These are phyloP conservation scores for Phallusia fumigata DNA, from an alignment of 23 tunicate species.

Conservation along the genomic window DNA sequence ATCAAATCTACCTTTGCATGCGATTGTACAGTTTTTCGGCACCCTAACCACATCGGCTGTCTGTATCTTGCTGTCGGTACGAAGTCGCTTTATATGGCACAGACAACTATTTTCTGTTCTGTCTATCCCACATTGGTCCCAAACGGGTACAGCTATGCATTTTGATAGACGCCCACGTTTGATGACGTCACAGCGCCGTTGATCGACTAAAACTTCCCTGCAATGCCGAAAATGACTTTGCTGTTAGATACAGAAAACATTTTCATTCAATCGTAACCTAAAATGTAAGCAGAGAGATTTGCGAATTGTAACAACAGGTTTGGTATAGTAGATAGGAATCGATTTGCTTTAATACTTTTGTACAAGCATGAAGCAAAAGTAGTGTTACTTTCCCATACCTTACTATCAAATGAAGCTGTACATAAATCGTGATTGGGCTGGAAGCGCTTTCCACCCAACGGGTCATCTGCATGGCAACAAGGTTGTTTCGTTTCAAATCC, in stretches of 20 bases:
- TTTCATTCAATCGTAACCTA: too few species aligned
- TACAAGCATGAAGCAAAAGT: too few species aligned
- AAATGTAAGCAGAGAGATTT: too few species aligned
- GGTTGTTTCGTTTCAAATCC: background rate
- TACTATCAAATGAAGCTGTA: background rate
- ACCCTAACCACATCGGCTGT: too few species aligned
- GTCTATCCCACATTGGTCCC: background rate
- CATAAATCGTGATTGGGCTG: background rate
- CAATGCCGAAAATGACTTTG: too few species aligned
- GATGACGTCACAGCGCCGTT: background rate
- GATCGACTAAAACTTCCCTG: background rate
- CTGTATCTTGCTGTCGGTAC: background rate
- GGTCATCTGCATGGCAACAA: too few species aligned
- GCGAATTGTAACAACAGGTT: too few species aligned
- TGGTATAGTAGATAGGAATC: too few species aligned
- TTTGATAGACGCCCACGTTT: background rate
- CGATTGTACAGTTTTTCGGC: background rate
- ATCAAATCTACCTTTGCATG: background rate
- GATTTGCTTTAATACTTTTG: too few species aligned
- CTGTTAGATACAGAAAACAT: too few species aligned
- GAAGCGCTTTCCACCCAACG: background rate
- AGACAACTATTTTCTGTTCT: background rate
- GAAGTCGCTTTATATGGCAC: background rate
- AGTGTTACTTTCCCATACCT: too few species aligned
- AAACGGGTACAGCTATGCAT: background rate